Conservation (phyloP, 1,140 invertebrate species). For the Drosophila rhopaloa region DNA sequence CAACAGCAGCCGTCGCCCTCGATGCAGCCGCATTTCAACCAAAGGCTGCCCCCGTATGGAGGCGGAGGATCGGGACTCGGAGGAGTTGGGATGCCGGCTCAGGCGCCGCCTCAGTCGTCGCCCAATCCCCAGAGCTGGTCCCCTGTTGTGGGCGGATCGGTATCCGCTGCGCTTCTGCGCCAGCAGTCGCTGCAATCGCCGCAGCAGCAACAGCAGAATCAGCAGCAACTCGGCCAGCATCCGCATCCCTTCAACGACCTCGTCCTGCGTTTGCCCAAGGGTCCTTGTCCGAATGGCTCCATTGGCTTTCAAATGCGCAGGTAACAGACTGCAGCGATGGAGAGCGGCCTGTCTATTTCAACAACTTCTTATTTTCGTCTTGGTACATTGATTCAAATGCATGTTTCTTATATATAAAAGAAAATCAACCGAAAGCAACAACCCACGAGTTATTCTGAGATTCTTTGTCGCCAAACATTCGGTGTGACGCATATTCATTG, state of each 20-base stretch:
- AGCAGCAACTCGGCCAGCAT: slow-evolving; percentile 41
- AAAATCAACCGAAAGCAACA: slow-evolving; percentile 12
- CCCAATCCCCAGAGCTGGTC: slow-evolving; percentile 75
- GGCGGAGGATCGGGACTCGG: slow-evolving; percentile 24
- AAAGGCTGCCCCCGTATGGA: slow-evolving; percentile 58
- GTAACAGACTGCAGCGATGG: slow-evolving; percentile 84
- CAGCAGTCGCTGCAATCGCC: slow-evolving; percentile 70
- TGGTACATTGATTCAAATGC: slow-evolving; percentile 36
- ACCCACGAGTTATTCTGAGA: slow-evolving; percentile 27
- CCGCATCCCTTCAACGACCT: slow-evolving; percentile 84
- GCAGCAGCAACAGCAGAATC: slow-evolving; percentile 57
- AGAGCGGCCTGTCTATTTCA: slow-evolving; percentile 16
- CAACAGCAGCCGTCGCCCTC: slow-evolving; percentile 31
- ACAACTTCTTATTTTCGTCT: slow-evolving; percentile 37
- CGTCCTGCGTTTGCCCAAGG: slow-evolving; percentile 85
- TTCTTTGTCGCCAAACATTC: slow-evolving; percentile 21
- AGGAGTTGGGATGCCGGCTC: slow-evolving; percentile 10
- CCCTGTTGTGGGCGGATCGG: slow-evolving; percentile 76
- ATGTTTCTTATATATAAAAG: slow-evolving; percentile 38
- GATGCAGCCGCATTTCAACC: slow-evolving; percentile 51
- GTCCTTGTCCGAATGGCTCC: slow-evolving; percentile 86
- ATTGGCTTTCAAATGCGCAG: slow-evolving; percentile 86
- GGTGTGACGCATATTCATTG: slow-evolving; percentile 18
- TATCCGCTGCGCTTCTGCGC: slow-evolving; percentile 72
- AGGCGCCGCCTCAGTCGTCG: slow-evolving; percentile 11